Base-by-base conservation (phyloP, 2,113 vertebrate genomes). In the Callaeas wilsoni region DNA sequence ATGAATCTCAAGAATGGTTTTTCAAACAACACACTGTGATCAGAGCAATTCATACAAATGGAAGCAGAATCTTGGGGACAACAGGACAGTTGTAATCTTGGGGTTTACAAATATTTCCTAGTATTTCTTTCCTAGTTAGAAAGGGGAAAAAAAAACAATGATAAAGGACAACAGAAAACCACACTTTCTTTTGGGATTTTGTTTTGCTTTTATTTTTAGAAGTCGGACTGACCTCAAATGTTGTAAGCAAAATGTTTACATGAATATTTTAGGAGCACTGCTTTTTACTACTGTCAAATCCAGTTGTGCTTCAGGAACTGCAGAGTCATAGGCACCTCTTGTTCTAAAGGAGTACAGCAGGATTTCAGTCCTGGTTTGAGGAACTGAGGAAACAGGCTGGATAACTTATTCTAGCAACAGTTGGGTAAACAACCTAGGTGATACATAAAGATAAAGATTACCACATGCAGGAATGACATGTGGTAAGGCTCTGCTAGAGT, bases 381-480 rank as follows among this genome's bases (percentile, higher is more conserved):
- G 27, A 96, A 55, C 52, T n/a, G 63, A 96, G 84, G 70, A 95
- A 96, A 90, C 82, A 87, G 73, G 73, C 90, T 93, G 74, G 87
- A 41, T 60, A 55, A 75, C 11, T 88, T 89, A 47, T 9, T 60
- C 69, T 71, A 49, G n/a, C 30, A 49, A 53, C 1, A 4, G 18
- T 23, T 80, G 1, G 1, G 59, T 67, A 74, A 90, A 76, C 53
- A 69, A 14, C 33, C 5, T 41, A 29, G 57, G 47, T 82, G 33
- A 47, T 84, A 30, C 20, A 23, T 60, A 78, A 81, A 84, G 29
- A 23, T 60, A 78, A 81, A 84, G 29, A 19, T 81, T 57, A 56
- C 37, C 11, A 60, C 3, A 4, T 25, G 49, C 35, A 41, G 42
- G 47, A 78, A 52, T 42, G 60, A 16, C 60, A 55, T 0, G 0